Percentiles rank a stretch among this genome's conserved stretches.
Evolutionary conservation across 2,797 vertebrate species (phyloP).

Genomic region (Pterois miles): DNA sequence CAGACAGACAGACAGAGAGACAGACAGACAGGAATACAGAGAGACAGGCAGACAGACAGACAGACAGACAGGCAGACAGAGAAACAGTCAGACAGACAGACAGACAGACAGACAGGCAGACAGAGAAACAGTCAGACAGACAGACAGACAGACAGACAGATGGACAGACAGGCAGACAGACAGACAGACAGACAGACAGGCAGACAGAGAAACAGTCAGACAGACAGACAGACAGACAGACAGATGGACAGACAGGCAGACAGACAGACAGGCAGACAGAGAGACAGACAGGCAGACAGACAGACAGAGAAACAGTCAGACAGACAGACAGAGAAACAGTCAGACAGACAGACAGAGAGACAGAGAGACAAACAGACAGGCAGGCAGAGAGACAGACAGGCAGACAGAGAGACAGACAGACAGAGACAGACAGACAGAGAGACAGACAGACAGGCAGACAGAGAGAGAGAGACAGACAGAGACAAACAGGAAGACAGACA

Average conservation of each 20-base stretch:
- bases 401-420: background rate
- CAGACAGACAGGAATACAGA: too few species aligned
- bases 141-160: background rate
- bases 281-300: too few species aligned
- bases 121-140: too few species aligned
- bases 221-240: too few species aligned
- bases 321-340: background rate
- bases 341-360: too few species aligned
- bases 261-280: background rate
- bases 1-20: too few species aligned
- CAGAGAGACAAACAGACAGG: conserved; percentile 4
- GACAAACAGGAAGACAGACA: background rate
- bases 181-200: background rate
- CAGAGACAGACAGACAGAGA: background rate
- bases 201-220: background rate
- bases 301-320: background rate
- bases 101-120: background rate
- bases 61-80: too few species aligned
- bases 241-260: background rate
- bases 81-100: background rate
- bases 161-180: background rate
- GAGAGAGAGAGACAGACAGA: background rate
- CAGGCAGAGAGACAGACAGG: background rate
- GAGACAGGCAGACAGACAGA: background rate
- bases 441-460: background rate